Percentiles rank a stretch among this genome's conserved stretches.
Evolutionary conservation across 2,797 vertebrate genomes (phyloP).

Genomic region (Gymnodraco acuticeps): DNA sequence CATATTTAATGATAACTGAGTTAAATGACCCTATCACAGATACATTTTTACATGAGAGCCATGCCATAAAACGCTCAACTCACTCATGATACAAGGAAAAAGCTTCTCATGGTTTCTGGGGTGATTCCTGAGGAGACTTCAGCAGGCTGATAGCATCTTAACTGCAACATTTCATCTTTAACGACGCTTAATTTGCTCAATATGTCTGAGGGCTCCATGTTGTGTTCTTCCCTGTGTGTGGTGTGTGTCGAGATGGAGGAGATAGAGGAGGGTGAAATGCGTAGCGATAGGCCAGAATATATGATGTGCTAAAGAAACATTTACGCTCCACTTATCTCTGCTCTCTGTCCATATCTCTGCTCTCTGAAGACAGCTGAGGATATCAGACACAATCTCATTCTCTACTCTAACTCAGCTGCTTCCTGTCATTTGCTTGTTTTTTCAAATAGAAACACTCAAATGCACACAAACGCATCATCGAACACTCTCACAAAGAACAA

Average conservation of each 20-base stretch:
- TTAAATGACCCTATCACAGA: background rate
- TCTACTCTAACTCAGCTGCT: constrained; percentile 28
- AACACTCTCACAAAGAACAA: constrained; percentile 18
- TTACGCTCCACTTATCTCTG: constrained; percentile 68
- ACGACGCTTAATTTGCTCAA: constrained; percentile 59
- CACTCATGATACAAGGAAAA: constrained; percentile 10
- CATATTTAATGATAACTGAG: too few relatives aligned
- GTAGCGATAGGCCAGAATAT: constrained; percentile 56
- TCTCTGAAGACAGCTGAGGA: constrained; percentile 57
- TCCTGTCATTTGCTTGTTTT: constrained; percentile 47
- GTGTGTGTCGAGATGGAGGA: constrained; percentile 52
- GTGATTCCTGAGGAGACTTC: constrained; percentile 43
- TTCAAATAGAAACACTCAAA: constrained; percentile 33
- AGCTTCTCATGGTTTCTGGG: constrained; percentile 32
- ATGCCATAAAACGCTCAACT: constrained; percentile 32
- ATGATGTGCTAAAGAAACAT: constrained; percentile 69
- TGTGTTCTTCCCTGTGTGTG: constrained; percentile 31
- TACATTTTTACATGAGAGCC: background rate
- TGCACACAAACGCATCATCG: constrained; percentile 2
- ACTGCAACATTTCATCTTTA: constrained; percentile 69
- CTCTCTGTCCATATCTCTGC: constrained; percentile 58
- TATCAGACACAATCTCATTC: constrained; percentile 54
- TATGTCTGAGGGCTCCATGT: constrained; percentile 51
- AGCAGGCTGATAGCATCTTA: constrained; percentile 53
- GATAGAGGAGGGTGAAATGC: constrained; percentile 51